Percentiles rank a stretch among this genome's conserved stretches.
phyloP scores from a whole-genome alignment of 2,113 vertebrate species.

The Talpa occidentalis region DNA sequence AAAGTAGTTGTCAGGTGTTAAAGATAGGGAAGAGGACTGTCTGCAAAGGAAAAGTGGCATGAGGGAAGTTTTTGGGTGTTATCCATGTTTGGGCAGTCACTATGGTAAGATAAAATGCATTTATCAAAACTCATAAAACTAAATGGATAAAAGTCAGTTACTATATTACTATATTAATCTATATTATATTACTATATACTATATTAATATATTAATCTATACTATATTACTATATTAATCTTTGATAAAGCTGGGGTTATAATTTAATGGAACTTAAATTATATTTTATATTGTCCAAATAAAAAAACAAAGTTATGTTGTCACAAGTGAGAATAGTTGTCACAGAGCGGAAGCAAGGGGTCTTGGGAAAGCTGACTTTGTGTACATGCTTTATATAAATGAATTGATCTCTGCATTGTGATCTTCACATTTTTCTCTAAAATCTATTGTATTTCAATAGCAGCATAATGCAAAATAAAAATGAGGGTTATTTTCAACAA shows the following conservation, averaged over 20 bases:
- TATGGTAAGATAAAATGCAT: background rate
- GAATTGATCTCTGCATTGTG: background rate
- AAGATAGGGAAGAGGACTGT: background rate
- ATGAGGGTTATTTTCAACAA: background rate
- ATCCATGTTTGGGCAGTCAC: background rate
- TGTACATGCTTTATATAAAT: background rate
- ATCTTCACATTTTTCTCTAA: background rate
- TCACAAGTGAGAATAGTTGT: background rate
- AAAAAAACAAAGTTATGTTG: background rate
- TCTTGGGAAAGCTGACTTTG: background rate
- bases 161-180: no score
- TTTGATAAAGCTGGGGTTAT: background rate
- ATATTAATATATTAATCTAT: no score
- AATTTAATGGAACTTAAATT: background rate
- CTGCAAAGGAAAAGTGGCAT: background rate
- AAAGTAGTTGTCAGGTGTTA: background rate
- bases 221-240: no score
- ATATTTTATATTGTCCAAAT: background rate
- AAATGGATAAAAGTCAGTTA: background rate
- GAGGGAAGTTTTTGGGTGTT: background rate
- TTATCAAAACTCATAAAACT: background rate
- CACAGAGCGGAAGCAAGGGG: background rate
- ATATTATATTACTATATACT: no score
- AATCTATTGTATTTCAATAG: background rate
- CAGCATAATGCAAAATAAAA: background rate